A percentile compares a stretch with the other conserved stretches of the same genome.
Conservation (phyloP, 2,797 vertebrate species). For the Nasua narica region DNA sequence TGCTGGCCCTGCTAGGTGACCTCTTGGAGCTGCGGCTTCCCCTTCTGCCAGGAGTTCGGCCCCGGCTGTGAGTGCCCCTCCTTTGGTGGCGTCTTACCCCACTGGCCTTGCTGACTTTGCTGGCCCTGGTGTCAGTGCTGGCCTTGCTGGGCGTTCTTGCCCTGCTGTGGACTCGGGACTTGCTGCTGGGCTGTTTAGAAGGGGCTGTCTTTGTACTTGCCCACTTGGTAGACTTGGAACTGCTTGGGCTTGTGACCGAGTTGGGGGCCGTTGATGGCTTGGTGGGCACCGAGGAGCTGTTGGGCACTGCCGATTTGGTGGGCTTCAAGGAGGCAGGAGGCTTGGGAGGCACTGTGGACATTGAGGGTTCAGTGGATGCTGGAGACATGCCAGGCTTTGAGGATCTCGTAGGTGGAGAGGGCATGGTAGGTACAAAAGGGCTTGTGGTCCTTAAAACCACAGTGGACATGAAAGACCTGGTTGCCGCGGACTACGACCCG, state of each 20-base stretch:
- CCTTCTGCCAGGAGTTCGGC: conserved; percentile 48
- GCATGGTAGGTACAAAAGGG: conserved; percentile 45
- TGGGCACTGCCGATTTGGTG: background rate
- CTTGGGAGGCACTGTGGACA: background rate
- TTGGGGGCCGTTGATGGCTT: background rate
- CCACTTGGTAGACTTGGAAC: conserved; percentile 45
- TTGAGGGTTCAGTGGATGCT: background rate
- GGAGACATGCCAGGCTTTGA: conserved; percentile 11
- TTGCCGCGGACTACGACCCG: background rate
- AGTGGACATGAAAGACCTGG: conserved; percentile 1
- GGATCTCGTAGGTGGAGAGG: conserved; percentile 56
- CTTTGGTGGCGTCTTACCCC: background rate
- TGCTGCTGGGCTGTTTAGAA: background rate
- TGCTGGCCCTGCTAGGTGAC: conserved; percentile 52
- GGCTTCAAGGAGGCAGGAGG: conserved; percentile 18
- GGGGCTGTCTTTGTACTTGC: background rate
- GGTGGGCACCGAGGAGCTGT: background rate
- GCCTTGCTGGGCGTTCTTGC: background rate
- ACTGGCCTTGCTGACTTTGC: background rate
- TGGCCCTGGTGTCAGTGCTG: background rate
- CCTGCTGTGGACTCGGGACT: background rate
- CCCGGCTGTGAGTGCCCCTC: conserved; percentile 38
- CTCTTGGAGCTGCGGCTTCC: background rate
- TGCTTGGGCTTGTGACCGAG: background rate
- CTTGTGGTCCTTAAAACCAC: conserved; percentile 39